These are phyloP conservation scores for Athrips mouffetella DNA, from an alignment of 2,888 invertebrate species.

Conservation along the genomic window DNA sequence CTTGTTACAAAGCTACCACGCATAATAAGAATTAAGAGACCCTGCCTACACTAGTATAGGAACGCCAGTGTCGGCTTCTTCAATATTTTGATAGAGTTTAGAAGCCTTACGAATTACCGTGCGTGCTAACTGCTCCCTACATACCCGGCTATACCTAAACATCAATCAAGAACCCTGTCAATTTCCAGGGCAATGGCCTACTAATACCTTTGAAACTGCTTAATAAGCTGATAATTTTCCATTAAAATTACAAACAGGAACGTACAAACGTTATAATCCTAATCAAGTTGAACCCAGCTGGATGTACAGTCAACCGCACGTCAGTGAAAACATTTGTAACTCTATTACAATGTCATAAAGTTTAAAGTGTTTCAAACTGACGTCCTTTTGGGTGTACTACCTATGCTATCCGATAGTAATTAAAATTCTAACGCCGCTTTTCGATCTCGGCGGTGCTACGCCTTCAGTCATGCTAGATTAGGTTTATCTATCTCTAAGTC, in stretches of 20 bases:
- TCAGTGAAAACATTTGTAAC: too few relatives aligned
- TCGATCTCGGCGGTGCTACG: constrained; percentile 42
- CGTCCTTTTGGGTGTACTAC: too few relatives aligned
- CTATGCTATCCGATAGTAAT: constrained; percentile 38
- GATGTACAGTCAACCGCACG: not conserved
- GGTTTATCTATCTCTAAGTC: constrained; percentile 51
- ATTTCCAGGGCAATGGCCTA: constrained; percentile 27
- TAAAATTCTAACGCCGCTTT: constrained; percentile 57
- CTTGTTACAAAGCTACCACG: constrained; percentile 8
- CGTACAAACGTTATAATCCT: constrained; percentile 4
- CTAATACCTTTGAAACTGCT: constrained; percentile 14
- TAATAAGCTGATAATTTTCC: constrained; percentile 13
- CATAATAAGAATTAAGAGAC: constrained; percentile 14
- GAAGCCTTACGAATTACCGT: constrained; percentile 38
- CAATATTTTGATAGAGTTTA: constrained; percentile 37
- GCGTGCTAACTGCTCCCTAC: constrained; percentile 28
- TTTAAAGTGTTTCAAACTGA: too few relatives aligned
- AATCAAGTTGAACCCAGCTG: constrained; percentile 1
- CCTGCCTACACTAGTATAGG: not conserved
- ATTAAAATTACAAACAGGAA: constrained; percentile 8
- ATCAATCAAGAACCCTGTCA: constrained; percentile 27
- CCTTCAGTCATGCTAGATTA: constrained; percentile 48
- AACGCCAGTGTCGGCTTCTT: constrained; percentile 17
- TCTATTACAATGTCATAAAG: too few relatives aligned
- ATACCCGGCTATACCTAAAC: constrained; percentile 16